A percentile compares a stretch with the other conserved stretches of the same genome.
Conservation (phyloP, 2,888 invertebrate species). For the Macrosiphum euphorbiae region DNA sequence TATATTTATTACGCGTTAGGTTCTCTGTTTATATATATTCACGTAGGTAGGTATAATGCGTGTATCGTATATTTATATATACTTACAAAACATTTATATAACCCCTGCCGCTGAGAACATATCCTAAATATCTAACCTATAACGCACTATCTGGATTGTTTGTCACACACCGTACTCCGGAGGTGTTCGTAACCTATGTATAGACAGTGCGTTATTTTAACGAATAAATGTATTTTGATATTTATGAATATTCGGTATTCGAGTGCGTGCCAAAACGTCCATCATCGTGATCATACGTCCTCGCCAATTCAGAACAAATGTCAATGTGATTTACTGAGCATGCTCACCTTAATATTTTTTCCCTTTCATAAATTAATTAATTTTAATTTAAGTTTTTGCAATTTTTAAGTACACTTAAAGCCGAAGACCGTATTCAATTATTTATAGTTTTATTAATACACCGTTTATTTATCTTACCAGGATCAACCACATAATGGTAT, state of each 20-base stretch:
- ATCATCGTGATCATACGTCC: neutral
- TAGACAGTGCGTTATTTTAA: neutral
- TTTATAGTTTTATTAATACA: neutral
- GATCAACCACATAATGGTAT: neutral
- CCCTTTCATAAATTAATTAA: neutral
- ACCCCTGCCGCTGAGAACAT: neutral
- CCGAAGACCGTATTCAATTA: neutral
- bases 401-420: neutral
- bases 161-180: neutral
- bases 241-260: neutral
- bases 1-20: neutral
- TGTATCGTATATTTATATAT: neutral
- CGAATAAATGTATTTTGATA: neutral
- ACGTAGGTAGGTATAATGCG: neutral
- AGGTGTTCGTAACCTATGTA: neutral
- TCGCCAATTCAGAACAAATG: neutral
- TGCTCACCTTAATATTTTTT: neutral
- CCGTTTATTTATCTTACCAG: neutral
- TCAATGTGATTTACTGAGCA: neutral
- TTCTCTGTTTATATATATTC: neutral
- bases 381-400: neutral
- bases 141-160: neutral
- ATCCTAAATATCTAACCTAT: neutral
- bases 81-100: neutral
- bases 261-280: neutral